Conservation (phyloP, 2,113 vertebrate species). For the Opisthocomus hoazin region DNA sequence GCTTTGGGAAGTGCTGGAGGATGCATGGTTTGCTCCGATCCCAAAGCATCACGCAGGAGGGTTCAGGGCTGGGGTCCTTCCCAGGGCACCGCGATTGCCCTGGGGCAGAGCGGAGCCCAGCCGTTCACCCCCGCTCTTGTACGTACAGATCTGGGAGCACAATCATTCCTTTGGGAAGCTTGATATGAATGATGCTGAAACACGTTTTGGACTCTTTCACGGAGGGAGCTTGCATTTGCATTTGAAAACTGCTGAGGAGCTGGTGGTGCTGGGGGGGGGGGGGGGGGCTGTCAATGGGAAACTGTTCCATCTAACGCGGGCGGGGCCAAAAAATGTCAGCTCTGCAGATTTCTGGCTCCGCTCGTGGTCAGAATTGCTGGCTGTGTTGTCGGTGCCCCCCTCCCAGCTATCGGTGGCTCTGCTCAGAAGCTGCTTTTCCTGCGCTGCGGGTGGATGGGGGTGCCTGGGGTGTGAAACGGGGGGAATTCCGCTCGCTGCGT, state of each 20-base stretch:
- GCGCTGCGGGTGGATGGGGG: background rate
- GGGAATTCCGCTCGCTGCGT: background rate
- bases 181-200: background rate
- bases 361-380: background rate
- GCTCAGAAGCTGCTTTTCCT: background rate
- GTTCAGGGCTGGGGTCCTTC: background rate
- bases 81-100: background rate
- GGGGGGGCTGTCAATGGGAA: constrained; percentile 28
- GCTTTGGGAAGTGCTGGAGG: background rate
- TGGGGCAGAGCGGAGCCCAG: background rate
- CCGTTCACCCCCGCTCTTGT: background rate
- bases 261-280: background rate
- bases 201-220: background rate
- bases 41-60: fast-evolving
- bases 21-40: fast-evolving
- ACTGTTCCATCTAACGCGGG: background rate
- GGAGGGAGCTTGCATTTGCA: constrained; percentile 11
- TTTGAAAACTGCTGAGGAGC: constrained; percentile 24
- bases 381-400: background rate
- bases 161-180: background rate
- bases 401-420: background rate
- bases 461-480: fast-evolving
- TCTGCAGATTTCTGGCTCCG: constrained; percentile 13
- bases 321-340: constrained; percentile 3
- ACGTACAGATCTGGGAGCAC: background rate